Evolutionary conservation across 2,113 vertebrate species (phyloP).

Genomic region (Polypterus bichir): DNA sequence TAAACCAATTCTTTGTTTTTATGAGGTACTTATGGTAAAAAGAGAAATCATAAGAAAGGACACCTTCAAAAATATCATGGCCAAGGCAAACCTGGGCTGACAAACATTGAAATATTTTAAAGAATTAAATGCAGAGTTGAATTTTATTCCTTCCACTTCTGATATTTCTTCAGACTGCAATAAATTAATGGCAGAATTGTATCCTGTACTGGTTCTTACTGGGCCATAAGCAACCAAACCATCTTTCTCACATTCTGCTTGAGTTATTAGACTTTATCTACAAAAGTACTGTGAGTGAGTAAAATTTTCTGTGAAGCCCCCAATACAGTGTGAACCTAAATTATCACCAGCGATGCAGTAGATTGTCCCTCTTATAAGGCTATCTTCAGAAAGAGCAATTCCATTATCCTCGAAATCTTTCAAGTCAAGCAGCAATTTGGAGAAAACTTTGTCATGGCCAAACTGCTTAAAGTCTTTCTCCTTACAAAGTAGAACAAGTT

Average conservation of each 20-base stretch:
- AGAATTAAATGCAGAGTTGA: too few relatives aligned
- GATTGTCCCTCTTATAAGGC: not conserved
- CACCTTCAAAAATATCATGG: too few relatives aligned
- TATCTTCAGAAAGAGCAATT: not conserved
- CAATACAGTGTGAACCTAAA: not conserved
- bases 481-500: not conserved
- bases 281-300: not conserved
- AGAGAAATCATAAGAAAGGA: not conserved
- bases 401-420: not conserved
- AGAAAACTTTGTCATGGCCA: too few relatives aligned
- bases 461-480: not conserved
- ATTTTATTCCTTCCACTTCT: not conserved
- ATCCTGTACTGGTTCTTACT: not conserved
- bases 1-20: too few relatives aligned
- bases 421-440: too few relatives aligned
- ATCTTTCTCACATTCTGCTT: not conserved
- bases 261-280: not conserved
- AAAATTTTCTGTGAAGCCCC: not conserved
- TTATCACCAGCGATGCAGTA: not conserved
- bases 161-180: not conserved
- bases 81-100: not conserved
- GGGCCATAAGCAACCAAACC: not conserved
- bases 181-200: not conserved
- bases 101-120: too few relatives aligned
- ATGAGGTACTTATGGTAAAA: not conserved